Evolutionary conservation across 2,797 vertebrate species (phyloP).

Genomic region (Masticophis lateralis): DNA sequence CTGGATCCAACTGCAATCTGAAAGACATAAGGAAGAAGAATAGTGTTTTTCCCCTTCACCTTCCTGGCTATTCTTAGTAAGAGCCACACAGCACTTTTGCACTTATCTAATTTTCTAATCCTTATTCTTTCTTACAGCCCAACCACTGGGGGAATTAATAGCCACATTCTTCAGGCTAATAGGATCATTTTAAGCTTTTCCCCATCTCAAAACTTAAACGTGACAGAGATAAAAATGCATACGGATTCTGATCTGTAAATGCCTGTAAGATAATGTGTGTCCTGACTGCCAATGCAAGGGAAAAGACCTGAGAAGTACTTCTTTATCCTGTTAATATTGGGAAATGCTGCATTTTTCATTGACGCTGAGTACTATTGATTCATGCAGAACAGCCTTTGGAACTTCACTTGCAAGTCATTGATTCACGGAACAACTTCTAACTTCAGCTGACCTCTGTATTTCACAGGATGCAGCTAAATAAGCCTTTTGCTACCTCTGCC

Average conservation of each 20-base stretch:
- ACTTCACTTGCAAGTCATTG: constrained; percentile 18
- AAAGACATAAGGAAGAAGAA: not conserved
- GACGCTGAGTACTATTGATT: not conserved
- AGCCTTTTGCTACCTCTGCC: not conserved
- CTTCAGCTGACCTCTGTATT: not conserved
- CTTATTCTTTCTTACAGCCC: not conserved
- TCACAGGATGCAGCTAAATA: not conserved
- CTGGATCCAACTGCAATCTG: not conserved
- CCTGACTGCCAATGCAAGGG: not conserved
- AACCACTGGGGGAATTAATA: constrained; percentile 15
- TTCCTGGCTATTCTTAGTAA: not conserved
- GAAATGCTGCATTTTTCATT: not conserved
- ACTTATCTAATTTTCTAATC: not conserved
- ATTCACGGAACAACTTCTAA: constrained; percentile 3
- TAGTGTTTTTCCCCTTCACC: not conserved
- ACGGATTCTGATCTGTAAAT: constrained; percentile 18
- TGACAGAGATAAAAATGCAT: not conserved
- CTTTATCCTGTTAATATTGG: not conserved
- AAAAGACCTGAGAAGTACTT: not conserved
- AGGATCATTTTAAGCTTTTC: constrained; percentile 39
- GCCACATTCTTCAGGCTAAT: not conserved
- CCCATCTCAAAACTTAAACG: constrained; percentile 11
- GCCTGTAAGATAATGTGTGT: not conserved
- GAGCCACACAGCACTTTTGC: not conserved
- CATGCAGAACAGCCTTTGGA: not conserved